Base-by-base conservation (phyloP, 2,888 invertebrate genomes). In the Hirtodrosophila histrioides region DNA sequence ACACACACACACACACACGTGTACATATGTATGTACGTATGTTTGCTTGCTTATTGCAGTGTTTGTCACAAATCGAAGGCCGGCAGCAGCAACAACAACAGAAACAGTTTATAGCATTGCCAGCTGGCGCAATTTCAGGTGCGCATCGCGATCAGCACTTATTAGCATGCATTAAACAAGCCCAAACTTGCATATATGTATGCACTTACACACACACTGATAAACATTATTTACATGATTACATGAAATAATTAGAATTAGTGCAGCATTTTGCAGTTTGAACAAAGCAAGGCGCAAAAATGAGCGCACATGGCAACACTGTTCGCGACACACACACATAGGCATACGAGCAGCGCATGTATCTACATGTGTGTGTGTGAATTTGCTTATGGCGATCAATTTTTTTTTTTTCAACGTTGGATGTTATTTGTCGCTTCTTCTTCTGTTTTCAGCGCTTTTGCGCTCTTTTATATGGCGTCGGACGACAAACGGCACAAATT, bases 341-440 rank as follows among this genome's bases (percentile, higher is more conserved):
- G 4, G 31, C 49, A 60, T 44, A 68, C 43, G 31, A 31, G 63
- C 56, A 69, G 48, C 58, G 45, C 60, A 58, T 74, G 62, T 53
- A 62, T 44, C 36, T 55, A 36, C 17, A 17, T 17, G 17, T 65
- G 58, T 62, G 35, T 73, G 46, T 49, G 70, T 69, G 69, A 72
- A 83, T 86, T 83, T 77, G 84, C 86, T 83, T 86, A 83, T 86
- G 81, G 83, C 81, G 86, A 83, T 83, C 83, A 83, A 84, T 84
- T 83, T 74, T 72, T 78, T 69, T 56, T 69, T 66, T 58, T 67
- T 54, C 58, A 57, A 58, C 67, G 56, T 53, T 75, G 76, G 51
- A 68, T 68, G 67, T 63, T 57, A 57, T 69, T 75, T 68, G 55
- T 56, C 56, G 57, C 57, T 57, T 35, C 61, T 74, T 61, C 68